Evolutionary conservation across 2,888 invertebrate species (phyloP).

Genomic region (Metalampra italica): DNA sequence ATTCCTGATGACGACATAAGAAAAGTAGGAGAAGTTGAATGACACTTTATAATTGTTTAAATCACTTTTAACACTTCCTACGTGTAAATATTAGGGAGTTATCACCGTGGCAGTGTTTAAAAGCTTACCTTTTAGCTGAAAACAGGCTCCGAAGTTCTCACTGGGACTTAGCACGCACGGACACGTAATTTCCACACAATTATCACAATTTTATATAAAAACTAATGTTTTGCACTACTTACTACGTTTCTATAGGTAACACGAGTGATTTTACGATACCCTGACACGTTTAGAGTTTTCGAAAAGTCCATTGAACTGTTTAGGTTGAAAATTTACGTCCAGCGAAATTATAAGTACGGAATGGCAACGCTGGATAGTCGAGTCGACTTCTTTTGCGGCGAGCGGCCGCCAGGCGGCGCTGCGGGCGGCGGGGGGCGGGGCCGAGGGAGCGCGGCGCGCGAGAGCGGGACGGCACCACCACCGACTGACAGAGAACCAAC

Average conservation of each 20-base stretch:
- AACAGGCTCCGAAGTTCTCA: constrained; percentile 55
- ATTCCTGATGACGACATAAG: constrained; percentile 27
- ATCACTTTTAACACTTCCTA: constrained; percentile 13
- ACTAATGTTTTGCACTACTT: constrained; percentile 60
- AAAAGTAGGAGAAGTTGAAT: constrained; percentile 30
- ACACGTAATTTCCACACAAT: constrained; percentile 65
- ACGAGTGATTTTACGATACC: constrained; percentile 58
- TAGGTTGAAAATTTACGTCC: constrained; percentile 76
- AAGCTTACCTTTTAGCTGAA: constrained; percentile 62
- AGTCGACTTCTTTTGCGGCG: constrained; percentile 59
- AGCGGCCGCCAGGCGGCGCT: constrained; percentile 68
- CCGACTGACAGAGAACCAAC: constrained; percentile 4
- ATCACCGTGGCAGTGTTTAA: constrained; percentile 4
- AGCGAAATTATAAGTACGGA: constrained; percentile 79
- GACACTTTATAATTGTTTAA: constrained; percentile 17
- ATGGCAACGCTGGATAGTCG: constrained; percentile 76
- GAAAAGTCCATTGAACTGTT: constrained; percentile 79
- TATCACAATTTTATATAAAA: constrained; percentile 62
- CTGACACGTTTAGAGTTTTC: constrained; percentile 68
- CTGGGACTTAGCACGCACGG: constrained; percentile 66
- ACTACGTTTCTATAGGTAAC: constrained; percentile 55
- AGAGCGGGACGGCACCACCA: constrained; percentile 48
- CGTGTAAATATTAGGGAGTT: neutral
- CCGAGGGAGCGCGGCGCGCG: constrained; percentile 54
- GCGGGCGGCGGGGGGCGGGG: constrained; percentile 63